Evolutionary conservation across 2,113 vertebrate species (phyloP).

Genomic region (Myocastor coypus): DNA sequence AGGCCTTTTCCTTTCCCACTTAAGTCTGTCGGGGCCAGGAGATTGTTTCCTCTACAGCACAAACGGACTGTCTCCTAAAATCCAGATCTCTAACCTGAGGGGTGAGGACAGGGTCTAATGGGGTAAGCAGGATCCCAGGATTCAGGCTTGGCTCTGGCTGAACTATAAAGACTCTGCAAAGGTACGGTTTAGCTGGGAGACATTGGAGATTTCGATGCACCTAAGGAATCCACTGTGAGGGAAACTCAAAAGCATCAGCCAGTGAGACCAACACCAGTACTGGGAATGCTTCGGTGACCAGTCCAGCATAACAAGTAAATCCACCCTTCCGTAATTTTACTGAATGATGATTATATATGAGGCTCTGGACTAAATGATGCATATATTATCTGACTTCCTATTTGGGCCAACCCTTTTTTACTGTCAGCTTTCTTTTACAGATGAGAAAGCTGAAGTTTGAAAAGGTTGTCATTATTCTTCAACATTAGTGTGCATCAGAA

Average conservation of each 20-base stretch:
- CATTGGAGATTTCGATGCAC: not conserved
- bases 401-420: not conserved
- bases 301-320: not conserved
- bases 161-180: not conserved
- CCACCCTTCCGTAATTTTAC: not conserved
- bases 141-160: not conserved
- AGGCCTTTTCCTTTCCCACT: not conserved
- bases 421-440: not conserved
- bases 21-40: not conserved
- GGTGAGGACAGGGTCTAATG: not conserved
- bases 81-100: not conserved
- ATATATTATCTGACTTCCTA: not conserved
- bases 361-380: not conserved
- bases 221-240: not conserved
- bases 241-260: not conserved
- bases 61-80: not conserved
- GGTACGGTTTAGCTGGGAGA: not conserved
- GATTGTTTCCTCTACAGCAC: not conserved
- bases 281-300: constrained; percentile 1
- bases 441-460: not conserved
- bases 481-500: constrained; percentile 4
- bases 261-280: not conserved
- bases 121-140: not conserved
- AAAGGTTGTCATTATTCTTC: not conserved
- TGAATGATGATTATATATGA: not conserved